Evolutionary conservation across 2,888 invertebrate genomes (phyloP).

Genomic region (Gibbula magus): DNA sequence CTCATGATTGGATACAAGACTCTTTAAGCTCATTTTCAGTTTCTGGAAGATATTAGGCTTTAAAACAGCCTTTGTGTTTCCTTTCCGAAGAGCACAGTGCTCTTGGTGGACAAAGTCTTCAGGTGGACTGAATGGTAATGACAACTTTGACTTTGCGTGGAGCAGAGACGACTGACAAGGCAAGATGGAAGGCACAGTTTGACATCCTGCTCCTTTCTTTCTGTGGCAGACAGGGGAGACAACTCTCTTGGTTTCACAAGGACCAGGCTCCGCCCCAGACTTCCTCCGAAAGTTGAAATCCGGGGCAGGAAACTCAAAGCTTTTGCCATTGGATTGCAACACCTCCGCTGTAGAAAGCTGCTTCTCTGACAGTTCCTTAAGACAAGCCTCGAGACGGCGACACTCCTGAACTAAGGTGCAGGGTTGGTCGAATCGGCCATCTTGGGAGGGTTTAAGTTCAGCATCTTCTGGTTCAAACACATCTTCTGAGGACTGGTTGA

Average conservation of each 20-base stretch:
- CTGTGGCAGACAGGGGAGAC: neutral
- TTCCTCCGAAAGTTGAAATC: neutral
- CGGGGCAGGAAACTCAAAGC: neutral
- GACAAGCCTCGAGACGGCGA: conserved; percentile 50
- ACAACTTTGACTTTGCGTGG: too few species aligned
- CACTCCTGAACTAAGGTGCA: conserved; percentile 41
- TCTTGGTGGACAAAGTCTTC: too few species aligned
- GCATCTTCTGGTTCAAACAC: neutral
- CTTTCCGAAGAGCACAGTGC: too few species aligned
- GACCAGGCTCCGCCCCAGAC: neutral
- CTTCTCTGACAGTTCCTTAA: conserved; percentile 47
- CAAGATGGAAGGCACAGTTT: conserved; percentile 14
- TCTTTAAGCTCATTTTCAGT: neutral
- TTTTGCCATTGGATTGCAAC: neutral
- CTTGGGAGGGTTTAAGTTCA: neutral
- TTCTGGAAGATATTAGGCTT: neutral
- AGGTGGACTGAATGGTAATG: too few species aligned
- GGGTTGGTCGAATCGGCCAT: neutral
- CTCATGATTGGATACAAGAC: neutral
- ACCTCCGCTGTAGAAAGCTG: neutral
- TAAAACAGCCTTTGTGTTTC: neutral
- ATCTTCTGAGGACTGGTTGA: neutral
- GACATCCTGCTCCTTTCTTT: too few species aligned
- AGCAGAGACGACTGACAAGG: neutral
- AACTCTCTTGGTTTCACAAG: neutral